Base-by-base conservation (phyloP, 2,113 vertebrate genomes). In the Poecile atricapillus region DNA sequence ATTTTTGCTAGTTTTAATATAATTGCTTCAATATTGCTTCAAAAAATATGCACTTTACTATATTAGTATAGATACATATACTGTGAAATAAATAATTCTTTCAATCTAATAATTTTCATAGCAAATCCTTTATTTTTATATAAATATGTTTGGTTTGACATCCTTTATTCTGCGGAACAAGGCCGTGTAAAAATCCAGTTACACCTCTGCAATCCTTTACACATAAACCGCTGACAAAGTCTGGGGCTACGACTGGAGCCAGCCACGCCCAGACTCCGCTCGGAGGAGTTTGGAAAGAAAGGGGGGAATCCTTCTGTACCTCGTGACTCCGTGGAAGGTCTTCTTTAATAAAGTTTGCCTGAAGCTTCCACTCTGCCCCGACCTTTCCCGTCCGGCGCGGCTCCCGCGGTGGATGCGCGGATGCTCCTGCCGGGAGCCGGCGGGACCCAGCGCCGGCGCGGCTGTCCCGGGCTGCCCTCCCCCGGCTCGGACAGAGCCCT, bases 401-500 rank as follows among this genome's bases (percentile, higher is more conserved):
- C 11, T 16, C 19, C 24, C 22, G 13, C 1, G 0, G 7, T 0
- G 22, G 63, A 5, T 31, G 20, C 52, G 8, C 3, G 33, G 49
- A 31, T 3, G 3, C 39, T 68, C 18, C 59, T 16, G 35, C 24
- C 0, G 2, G 23, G 43, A 47, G 24, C 58, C 3, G 39, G 20
- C 15, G 1, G 52, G 27, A 41, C 15, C 62, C n/a, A 31, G 47
- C 14, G 15, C 12, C 4, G 2, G 11, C 0, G 1, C 9, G 19
- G 41, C 2, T 5, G 49, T 30, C 15, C 53, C 31, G 7, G 12
- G 8, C 30, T 68, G 5, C 6, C 39, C 35, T 7, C 43, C 41
- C 41, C 43, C 1, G 0, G n/a, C 47, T 46, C 5, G 27, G 9
- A 7, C 49, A 27, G 20, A n/a, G 9, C 28, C 28, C 3, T 0